Evolutionary conservation across 2,113 vertebrate genomes (phyloP), one percentile per base, ranked within the genome.

Genomic region (Pongo abelii): DNA sequence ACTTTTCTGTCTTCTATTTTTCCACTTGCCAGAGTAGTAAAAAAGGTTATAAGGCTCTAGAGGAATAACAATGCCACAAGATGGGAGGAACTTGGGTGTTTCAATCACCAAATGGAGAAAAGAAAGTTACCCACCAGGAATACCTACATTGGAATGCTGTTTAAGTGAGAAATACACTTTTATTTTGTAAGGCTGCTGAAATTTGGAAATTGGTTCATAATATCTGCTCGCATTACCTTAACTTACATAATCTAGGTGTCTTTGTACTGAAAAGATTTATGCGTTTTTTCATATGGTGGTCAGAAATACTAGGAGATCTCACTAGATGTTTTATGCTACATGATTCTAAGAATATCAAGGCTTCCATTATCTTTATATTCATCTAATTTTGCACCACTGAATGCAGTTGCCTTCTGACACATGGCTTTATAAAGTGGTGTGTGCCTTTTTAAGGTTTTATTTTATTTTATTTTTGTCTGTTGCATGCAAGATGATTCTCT

Each of bases 381-480:
- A 81, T 93, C 67, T 18, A 84, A 16, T 78, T 93, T 70, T 40
- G 16, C 57, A 38, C 87, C 38, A 38, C 83, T 75, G 59, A 97
- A 80, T 78, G 59, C 91, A 87, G 22, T 70, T 83, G 17, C 50
- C 25, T 95, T 90, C 35, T 80, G 72, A 89, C n/a, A 93, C 11
- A 57, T 64, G 80, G 10, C 12, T 96, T 95, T 93, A 52, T 84
- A 27, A 84, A 89, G 48, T 89, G 43, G 64, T 25, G 10, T 77
- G 18, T 30, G 77, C 32, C 23, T 90, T 16, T 89, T 95, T 48
- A 79, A 79, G 25, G 30, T 93, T 94, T 93, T 75, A 57, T 81
- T 91, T 95, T 86, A 67, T 96, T 30, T 91, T 69, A 83, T 67
- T 52, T 95, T 89, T 55, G 5, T 79, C 40, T 85, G 35, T 86